Evolutionary conservation across 2,888 invertebrate species (phyloP), one percentile per base, ranked within the genome.

Genomic region (Hirtodrosophila cameraria): DNA sequence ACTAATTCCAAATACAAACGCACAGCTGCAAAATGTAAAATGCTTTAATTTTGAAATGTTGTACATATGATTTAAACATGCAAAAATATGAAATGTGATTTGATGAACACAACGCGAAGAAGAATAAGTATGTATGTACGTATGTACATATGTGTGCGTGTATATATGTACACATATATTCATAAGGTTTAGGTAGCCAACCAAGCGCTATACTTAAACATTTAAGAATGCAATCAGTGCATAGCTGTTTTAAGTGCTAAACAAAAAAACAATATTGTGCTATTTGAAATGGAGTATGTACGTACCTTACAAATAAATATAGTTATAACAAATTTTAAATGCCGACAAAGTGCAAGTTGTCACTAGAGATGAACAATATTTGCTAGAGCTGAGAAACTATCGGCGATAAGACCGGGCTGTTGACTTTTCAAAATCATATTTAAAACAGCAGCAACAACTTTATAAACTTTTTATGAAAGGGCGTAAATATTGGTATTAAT

Each of bases 341-440:
- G 68, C 65, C 65, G 66, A 61, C 53, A 66, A 68, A 75, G 38
- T 81, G 76, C 76, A 81, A 81, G 82, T 81, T 78, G 76, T 71
- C 33, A 41, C 25, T 71, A 67, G 68, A 46, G 73, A 58, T 58
- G 73, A 12, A 31, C 42, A 25, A 53, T 52, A 9, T 38, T 20
- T 38, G 2, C n/a, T 45, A 52, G 23, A 20, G 45, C 25, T 50
- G 30, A 8, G 5, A 6, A 8, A 41, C 16, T 12, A 54, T 36
- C 1, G 13, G 7, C 60, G 61, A 72, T 61, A 52, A 9, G 27
- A 45, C 3, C 16, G 11, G 23, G 13, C 11, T 49, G 27, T 43
- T 31, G 7, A n/a, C 12, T 12, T 53, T 36, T 15, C 4, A 0
- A 3, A 42, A 35, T 28, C 30, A 38, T 20, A 18, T n/a, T 23